Evolutionary conservation across 2,113 vertebrate species (phyloP).

Genomic region (Panthera tigris): DNA sequence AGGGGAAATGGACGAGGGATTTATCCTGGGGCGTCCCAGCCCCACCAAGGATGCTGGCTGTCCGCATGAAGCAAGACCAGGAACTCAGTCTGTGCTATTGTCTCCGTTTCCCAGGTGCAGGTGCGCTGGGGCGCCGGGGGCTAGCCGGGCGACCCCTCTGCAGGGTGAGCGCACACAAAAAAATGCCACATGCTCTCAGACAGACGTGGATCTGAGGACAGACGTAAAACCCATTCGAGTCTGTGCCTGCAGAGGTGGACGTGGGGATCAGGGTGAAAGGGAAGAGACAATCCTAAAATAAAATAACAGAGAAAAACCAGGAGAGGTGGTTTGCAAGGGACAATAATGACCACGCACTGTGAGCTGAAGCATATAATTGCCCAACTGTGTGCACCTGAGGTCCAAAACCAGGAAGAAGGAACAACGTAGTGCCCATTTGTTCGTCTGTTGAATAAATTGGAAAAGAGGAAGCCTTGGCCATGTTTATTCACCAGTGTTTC

Average conservation of each 20-base stretch:
- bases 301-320: not conserved
- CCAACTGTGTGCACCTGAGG: not conserved
- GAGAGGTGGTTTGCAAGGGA: not conserved
- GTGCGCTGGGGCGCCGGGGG: accelerated
- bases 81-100: accelerated
- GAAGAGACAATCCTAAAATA: not conserved
- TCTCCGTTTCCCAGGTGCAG: accelerated
- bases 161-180: accelerated
- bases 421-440: accelerated
- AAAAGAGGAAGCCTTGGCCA: not conserved
- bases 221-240: not conserved
- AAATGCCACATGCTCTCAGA: not conserved
- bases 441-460: not conserved
- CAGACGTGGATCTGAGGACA: accelerated
- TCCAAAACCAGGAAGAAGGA: not conserved
- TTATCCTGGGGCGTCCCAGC: accelerated
- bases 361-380: not conserved
- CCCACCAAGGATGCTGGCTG: accelerated
- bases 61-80: too few species aligned
- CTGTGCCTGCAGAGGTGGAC: accelerated
- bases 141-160: not conserved
- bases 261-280: not conserved
- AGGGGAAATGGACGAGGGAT: accelerated
- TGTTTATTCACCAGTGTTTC: accelerated
- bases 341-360: accelerated